Base-by-base conservation (phyloP, 2,888 invertebrate species). In the Enoplolaimus lenunculus region DNA sequence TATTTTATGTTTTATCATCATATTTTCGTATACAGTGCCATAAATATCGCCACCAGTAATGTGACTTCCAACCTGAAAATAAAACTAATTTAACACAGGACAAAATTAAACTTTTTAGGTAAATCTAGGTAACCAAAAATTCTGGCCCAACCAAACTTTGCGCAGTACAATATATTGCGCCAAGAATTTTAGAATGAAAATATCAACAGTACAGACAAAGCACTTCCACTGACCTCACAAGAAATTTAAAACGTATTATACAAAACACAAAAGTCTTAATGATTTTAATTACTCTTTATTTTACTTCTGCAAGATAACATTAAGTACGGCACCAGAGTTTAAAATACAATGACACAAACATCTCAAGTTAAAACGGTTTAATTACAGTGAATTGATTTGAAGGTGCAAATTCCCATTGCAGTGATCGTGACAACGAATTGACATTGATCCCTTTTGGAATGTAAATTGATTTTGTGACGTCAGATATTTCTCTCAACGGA, bases 371-470 rank as follows among this genome's bases (percentile, higher is more conserved):
- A n/a, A n/a, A n/a, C n/a, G n/a, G n/a, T n/a, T n/a, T n/a, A n/a
- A n/a, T 62, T 34, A 29, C n/a, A n/a, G n/a, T n/a, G n/a, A 73
- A 34, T 31, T 77, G 74, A 73, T 76, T 77, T 71, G 68, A 68
- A 31, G 94, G 93, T 79, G 87, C 87, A 83, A 94, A 99, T 77
- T 98, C 95, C 98, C 98, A 99, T 73, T 86, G 83, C 71, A 84
- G 81, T 0, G 87, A 87, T 69, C 91, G 86, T 3, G 90, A 90
- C 72, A 99, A 84, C 68, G 90, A 87, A n/a, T 94, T 94, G 72
- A 90, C 88, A 83, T 95, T 97, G 68, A 99, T 88, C 83, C 97
- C 98, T 85, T 95, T 97, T 64, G 98, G 98, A 84, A 99, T 99
- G 87, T 99, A 99, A 84, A 99, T 99, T 80, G 93, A 93, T 81